phyloP scores from a whole-genome alignment of 2,888 invertebrate genomes.

The Meteorus colon region DNA sequence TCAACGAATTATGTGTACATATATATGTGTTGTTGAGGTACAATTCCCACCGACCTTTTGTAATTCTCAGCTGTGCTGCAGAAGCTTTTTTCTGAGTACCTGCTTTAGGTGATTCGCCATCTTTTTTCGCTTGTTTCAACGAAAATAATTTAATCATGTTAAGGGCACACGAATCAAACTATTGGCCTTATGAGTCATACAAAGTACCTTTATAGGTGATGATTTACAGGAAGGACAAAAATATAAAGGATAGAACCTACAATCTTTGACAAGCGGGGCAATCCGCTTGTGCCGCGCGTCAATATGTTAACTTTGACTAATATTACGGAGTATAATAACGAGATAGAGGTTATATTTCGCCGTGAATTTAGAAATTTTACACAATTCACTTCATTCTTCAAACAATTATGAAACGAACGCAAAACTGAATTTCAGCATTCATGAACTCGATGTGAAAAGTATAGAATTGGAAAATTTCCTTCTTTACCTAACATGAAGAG shows the following conservation, averaged over 20 bases:
- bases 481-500: too few relatives aligned
- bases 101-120: constrained; percentile 89
- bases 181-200: constrained; percentile 53
- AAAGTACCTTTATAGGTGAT: constrained; percentile 45
- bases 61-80: constrained; percentile 96
- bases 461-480: too few relatives aligned
- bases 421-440: too few relatives aligned
- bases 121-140: constrained; percentile 98
- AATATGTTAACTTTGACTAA: constrained; percentile 50
- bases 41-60: constrained; percentile 85
- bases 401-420: background rate
- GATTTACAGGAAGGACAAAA: constrained; percentile 39
- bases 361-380: background rate
- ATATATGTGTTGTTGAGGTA: constrained; percentile 1
- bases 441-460: too few relatives aligned
- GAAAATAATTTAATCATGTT: constrained; percentile 98
- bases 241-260: constrained; percentile 48
- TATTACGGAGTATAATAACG: constrained; percentile 40
- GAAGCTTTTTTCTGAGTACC: constrained; percentile 93
- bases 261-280: constrained; percentile 53
- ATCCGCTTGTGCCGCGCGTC: constrained; percentile 49
- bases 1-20: background rate
- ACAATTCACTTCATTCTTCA: background rate
- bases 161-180: constrained; percentile 46
- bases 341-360: constrained; percentile 17